These are phyloP conservation scores for Onychostoma macrolepis DNA, from an alignment of 2,113 vertebrate species.

Conservation along the genomic window DNA sequence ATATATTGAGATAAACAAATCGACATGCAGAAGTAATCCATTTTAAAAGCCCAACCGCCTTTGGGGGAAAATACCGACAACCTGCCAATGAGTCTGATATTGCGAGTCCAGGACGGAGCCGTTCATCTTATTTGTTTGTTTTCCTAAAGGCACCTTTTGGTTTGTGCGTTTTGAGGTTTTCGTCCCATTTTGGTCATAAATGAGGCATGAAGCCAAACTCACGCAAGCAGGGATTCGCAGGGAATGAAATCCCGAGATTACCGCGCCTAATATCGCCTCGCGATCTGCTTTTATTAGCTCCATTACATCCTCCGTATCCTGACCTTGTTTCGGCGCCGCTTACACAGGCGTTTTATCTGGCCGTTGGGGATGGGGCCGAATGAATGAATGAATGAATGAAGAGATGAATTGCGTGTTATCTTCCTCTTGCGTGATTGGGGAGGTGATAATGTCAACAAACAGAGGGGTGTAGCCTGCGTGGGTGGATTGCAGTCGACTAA, in stretches of 20 bases:
- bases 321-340: slow-evolving; percentile 42
- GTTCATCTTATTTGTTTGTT: slow-evolving; percentile 62
- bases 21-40: slow-evolving; percentile 70
- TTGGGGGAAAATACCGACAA: slow-evolving; percentile 53
- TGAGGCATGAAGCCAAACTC: slow-evolving; percentile 24
- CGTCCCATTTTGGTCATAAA: slow-evolving; percentile 34
- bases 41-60: slow-evolving; percentile 69
- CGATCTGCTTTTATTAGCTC: slow-evolving; percentile 48
- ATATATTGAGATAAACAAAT: slow-evolving; percentile 57
- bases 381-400: slow-evolving; percentile 38
- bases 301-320: slow-evolving; percentile 14
- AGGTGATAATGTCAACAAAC: slow-evolving; percentile 56
- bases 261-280: slow-evolving; percentile 38
- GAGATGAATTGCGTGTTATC: slow-evolving; percentile 63
- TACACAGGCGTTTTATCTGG: slow-evolving; percentile 51
- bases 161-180: slow-evolving; percentile 10
- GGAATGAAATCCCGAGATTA: slow-evolving; percentile 48
- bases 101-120: slow-evolving; percentile 27
- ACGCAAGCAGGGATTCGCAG: slow-evolving; percentile 46
- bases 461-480: slow-evolving; percentile 23
- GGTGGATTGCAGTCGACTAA: slow-evolving; percentile 44
- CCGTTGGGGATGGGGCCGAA: slow-evolving; percentile 23
- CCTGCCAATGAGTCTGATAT: slow-evolving; percentile 54
- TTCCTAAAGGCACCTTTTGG: slow-evolving; percentile 45
- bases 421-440: slow-evolving; percentile 50